Evolutionary conservation across 2,113 vertebrate genomes (phyloP).

Genomic region (Capricornis sumatraensis): DNA sequence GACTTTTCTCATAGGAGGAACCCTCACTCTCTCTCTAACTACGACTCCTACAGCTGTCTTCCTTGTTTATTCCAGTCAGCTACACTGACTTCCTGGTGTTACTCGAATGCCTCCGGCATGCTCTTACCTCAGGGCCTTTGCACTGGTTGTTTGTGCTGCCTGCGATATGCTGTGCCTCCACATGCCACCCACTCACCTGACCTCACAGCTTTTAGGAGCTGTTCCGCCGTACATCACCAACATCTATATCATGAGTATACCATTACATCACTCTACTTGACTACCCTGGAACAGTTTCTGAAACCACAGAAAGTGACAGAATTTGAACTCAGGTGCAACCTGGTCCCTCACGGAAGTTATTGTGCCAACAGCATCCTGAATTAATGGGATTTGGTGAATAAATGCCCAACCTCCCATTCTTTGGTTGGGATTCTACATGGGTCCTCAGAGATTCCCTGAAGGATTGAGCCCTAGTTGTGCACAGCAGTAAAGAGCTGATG

Average conservation of each 20-base stretch:
- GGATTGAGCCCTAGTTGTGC: background rate
- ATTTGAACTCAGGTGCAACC: background rate
- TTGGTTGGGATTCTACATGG: background rate
- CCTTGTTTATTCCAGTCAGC: background rate
- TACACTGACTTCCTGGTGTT: background rate
- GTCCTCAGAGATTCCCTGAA: background rate
- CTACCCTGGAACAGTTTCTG: background rate
- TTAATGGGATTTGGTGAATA: background rate
- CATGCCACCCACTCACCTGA: background rate
- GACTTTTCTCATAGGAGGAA: background rate
- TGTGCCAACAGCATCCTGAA: background rate
- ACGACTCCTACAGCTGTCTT: background rate
- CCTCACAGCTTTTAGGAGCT: background rate
- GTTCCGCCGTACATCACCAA: background rate
- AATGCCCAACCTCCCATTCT: background rate
- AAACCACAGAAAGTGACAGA: background rate
- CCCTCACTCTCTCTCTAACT: background rate
- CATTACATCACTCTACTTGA: background rate
- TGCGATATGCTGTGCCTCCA: background rate
- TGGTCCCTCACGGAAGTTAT: background rate
- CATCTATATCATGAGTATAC: background rate
- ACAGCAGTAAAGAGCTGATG: background rate
- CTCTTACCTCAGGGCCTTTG: background rate
- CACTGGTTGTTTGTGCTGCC: background rate
- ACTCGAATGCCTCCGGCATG: background rate